Evolutionary conservation across 2,113 vertebrate species (phyloP).

Genomic region (Lepus timidus): DNA sequence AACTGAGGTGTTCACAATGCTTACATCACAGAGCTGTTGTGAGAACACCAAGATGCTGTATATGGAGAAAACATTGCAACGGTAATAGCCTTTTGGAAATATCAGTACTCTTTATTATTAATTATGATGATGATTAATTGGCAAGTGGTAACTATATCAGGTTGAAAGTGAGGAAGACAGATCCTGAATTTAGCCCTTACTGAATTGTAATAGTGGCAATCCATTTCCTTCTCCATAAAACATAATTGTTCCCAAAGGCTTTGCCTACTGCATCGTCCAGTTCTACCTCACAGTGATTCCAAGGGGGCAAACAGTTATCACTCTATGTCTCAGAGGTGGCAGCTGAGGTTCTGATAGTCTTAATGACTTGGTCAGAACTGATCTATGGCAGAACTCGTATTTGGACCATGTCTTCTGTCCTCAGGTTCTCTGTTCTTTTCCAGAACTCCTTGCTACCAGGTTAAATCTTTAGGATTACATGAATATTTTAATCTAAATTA

Average conservation of each 20-base stretch:
- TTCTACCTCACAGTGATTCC: not conserved
- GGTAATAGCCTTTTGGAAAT: not conserved
- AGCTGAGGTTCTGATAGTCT: not conserved
- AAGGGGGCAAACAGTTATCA: not conserved
- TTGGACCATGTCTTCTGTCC: not conserved
- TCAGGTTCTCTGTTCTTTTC: not conserved
- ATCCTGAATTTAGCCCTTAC: not conserved
- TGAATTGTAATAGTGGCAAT: not conserved
- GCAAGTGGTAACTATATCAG: not conserved
- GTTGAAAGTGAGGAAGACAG: not conserved
- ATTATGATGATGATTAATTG: not conserved
- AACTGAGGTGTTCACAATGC: not conserved
- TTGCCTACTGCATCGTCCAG: not conserved
- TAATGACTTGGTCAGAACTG: not conserved
- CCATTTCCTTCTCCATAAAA: not conserved
- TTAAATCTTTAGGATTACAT: slow-evolving; percentile 23
- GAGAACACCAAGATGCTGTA: not conserved
- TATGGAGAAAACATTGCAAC: not conserved
- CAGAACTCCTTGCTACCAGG: not conserved
- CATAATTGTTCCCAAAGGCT: not conserved
- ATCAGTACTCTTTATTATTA: not conserved
- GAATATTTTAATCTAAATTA: not conserved
- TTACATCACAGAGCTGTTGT: not conserved
- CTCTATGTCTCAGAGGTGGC: not conserved
- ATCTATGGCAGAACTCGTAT: not conserved